Base-by-base conservation (phyloP, 2,797 vertebrate genomes). In the Alauda arvensis region DNA sequence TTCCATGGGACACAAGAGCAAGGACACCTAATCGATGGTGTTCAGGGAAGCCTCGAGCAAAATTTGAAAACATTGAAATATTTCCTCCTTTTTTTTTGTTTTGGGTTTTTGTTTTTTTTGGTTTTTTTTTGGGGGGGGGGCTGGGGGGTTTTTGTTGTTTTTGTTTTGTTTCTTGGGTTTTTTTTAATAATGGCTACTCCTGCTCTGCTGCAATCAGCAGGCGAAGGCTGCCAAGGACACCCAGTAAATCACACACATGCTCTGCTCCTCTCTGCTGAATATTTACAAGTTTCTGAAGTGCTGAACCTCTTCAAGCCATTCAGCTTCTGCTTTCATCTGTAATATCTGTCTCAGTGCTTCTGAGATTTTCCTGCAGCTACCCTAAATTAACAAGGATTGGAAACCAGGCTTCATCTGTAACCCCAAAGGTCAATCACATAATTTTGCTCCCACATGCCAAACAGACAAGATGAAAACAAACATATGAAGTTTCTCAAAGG, bases 221-320 rank as follows among this genome's bases (percentile, higher is more conserved):
- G 56, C 0, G 0, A 88, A 81, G 45, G 14, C 11, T 87, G 63
- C 77, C 80, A 89, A 90, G 48, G 55, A 66, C 79, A 87, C 29
- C n/a, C 70, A 62, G 42, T 85, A 78, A 78, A 87, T 87, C 70
- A 72, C 21, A 52, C 39, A 75, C 31, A 43, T 10, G 48, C 39
- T 83, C 34, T 4, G 5, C 80, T 78, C 77, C 70, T 66, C 71
- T 72, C 56, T 31, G 63, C 9, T 78, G 87, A 89, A 6, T 87
- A 90, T 83, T 92, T 90, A 94, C 77, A 87, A 31, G 53, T 78
- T 90, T 92, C 60, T 28, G 1, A 89, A 93, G 77, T 76, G 77
- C 55, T 79, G 71, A 92, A 84, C 49, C 71, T 87, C 83, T 91
- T 79, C 55, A 82, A 71, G 72, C n/a, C 59, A 31, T 75, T 68